Evolutionary conservation across 2,113 vertebrate species (phyloP), one percentile per base, ranked within the genome.

Genomic region (Azemiops feae): DNA sequence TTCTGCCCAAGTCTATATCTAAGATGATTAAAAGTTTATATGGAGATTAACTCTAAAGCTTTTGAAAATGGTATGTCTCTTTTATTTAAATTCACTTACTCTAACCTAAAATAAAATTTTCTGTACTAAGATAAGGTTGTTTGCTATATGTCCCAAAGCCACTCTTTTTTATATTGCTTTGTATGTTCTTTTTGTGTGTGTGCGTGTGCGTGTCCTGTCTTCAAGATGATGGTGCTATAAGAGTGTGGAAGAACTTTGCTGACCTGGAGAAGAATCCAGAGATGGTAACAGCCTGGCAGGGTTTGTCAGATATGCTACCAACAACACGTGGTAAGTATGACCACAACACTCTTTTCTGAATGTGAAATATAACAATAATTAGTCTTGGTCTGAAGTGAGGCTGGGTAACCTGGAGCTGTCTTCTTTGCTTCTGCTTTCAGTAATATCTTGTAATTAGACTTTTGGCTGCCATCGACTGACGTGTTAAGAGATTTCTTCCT

Each of bases 221-320:
- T 93, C 88, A 93, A 99, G 99, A 99, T 4, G 99, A 99, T 0
- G 99, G 99, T 4, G 99, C 99, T 47, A 96, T 99, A 96, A 97
- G 99, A 0, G 98, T 99, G 94, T 99, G 99, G 99, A 99, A 99
- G 97, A 99, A 99, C 96, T 99, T 99, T 55, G 99, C 99, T 0
- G 99, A 99, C 96, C 97, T 98, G 94, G 98, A 99, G 91, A 99
- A 99, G 97, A 99, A 99, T 94, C 99, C 99, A 0, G 99, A 99
- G 97, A 99, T 99, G 99, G 99, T 99, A 93, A 99, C 99, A 0
- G 99, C 99, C 0, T 99, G 99, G 99, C 99, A 99, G 97, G 99
- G 99, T 12, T 98, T 99, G n/a, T 99, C 99, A 0, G 99, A 99
- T 97, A 99, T 99, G 99, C 98, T 99, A 96, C 99, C 99, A 1